Percentiles rank a stretch among this genome's conserved stretches.
Evolutionary conservation across 2,888 invertebrate species (phyloP).

Genomic region (Drosophila falleni): DNA sequence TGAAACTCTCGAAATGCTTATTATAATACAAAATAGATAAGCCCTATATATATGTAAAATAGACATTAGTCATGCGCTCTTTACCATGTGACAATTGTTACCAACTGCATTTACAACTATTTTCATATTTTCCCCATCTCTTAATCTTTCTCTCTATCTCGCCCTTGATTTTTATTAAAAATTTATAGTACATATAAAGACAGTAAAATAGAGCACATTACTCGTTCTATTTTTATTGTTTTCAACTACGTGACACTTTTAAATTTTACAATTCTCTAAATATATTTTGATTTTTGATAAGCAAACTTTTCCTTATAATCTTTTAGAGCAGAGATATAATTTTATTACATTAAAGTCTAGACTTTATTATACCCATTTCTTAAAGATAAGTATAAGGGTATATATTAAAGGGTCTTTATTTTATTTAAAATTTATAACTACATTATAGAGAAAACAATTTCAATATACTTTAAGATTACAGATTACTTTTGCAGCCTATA

Average conservation of each 20-base stretch:
- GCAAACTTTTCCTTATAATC: background rate
- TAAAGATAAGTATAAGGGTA: too few species aligned
- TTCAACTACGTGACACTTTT: background rate
- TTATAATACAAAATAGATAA: constrained; percentile 51
- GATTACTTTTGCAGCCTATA: too few species aligned
- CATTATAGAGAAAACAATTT: too few species aligned
- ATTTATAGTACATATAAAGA: background rate
- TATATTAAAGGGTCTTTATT: too few species aligned
- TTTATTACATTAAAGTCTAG: background rate
- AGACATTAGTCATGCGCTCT: constrained; percentile 37
- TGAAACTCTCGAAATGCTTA: constrained; percentile 30
- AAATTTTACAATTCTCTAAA: background rate
- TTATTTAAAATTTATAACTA: too few species aligned
- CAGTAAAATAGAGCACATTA: background rate
- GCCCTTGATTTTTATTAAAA: background rate
- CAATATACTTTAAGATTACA: too few species aligned
- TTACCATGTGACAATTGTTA: constrained; percentile 17
- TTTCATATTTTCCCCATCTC: background rate
- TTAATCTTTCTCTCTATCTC: background rate
- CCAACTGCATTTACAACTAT: constrained; percentile 19
- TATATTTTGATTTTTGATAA: background rate
- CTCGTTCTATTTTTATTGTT: background rate
- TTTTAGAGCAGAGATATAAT: background rate
- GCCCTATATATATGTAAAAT: constrained; percentile 7
- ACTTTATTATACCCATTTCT: background rate